phyloP scores from a whole-genome alignment of 1,140 invertebrate genomes.

The Microplitis mediator region DNA sequence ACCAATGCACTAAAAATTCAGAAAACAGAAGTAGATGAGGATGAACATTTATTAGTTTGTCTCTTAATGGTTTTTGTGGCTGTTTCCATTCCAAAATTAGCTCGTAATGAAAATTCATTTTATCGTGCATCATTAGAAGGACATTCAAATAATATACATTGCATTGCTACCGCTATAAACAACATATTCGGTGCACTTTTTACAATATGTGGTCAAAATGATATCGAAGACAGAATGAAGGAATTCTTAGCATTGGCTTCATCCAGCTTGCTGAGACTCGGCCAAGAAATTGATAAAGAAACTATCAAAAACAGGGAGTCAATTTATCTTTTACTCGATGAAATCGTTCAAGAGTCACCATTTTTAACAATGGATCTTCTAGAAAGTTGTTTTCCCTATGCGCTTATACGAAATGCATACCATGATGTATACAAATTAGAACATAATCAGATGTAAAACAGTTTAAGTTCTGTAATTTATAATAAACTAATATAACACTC shows the following conservation, averaged over 20 bases:
- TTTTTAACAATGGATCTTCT: conserved; percentile 97
- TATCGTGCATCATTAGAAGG: conserved; percentile 92
- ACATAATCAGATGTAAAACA: conserved; percentile 66
- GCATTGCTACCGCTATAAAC: conserved; percentile 94
- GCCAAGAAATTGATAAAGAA: conserved; percentile 95
- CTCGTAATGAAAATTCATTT: conserved; percentile 85
- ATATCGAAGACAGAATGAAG: conserved; percentile 97
- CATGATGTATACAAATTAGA: conserved; percentile 93
- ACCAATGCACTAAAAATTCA: conserved; percentile 86
- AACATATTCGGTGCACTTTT: conserved; percentile 96
- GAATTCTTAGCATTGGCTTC: conserved; percentile 97
- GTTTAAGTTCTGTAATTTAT: no score
- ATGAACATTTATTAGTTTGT: conserved; percentile 94
- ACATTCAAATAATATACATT: conserved; percentile 98
- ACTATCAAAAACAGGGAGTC: conserved; percentile 92
- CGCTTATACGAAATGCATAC: conserved; percentile 94
- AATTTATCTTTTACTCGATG: conserved; percentile 92
- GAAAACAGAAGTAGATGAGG: conserved; percentile 86
- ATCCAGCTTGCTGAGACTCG: conserved; percentile 90
- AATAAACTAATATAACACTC: no score
- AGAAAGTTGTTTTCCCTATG: conserved; percentile 98
- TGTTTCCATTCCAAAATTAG: conserved; percentile 96
- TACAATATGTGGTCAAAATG: conserved; percentile 90
- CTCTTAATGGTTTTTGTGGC: conserved; percentile 98
- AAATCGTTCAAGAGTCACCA: conserved; percentile 96